Evolutionary conservation across 2,888 invertebrate species (phyloP), one percentile per base, ranked within the genome.

Genomic region (Antitype chi): DNA sequence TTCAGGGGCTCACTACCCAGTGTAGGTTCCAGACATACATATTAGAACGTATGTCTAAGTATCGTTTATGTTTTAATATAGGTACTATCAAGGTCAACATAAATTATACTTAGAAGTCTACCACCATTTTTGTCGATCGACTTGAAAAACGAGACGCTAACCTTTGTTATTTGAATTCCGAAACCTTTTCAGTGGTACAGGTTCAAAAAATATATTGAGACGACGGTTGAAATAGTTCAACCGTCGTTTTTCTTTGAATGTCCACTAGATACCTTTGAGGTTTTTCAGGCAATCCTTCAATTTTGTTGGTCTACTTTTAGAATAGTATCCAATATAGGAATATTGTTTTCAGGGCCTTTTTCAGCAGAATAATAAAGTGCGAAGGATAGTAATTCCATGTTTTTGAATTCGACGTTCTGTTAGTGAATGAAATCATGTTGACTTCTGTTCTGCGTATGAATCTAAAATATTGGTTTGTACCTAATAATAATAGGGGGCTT

Each of bases 321-420:
- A 66, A 8, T 23, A 23, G 25, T 13, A 47, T 76, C 25, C 25
- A 64, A 9, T 76, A 3, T 6, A 15, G 17, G 20, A 4, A 15
- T 20, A 4, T 0, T 7, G n/a, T 43, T 62, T 38, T 55, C 17
- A 28, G 11, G 8, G 17, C 13, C 13, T 47, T 63, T 60, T 74
- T 53, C 2, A 38, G 25, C 23, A n/a, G 17, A 66, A 76, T 52
- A 76, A 74, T 32, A 74, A 32, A 43, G 17, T 7, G 15, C 20
- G 15, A 8, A n/a, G 28, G 11, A 52, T 20, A 28, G 13, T 9
- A 28, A 57, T 76, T 57, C 25, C n/a, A 67, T 57, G 25, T 67
- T 55, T 49, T 52, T 52, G 0, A 28, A 52, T 57, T 15, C 4
- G 4, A 20, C 28, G n/a, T 28, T n/a, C 17, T n/a, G 53, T 25